These are phyloP conservation scores for Drosophila fulvimacula DNA, from an alignment of 2,888 invertebrate species.

Conservation along the genomic window DNA sequence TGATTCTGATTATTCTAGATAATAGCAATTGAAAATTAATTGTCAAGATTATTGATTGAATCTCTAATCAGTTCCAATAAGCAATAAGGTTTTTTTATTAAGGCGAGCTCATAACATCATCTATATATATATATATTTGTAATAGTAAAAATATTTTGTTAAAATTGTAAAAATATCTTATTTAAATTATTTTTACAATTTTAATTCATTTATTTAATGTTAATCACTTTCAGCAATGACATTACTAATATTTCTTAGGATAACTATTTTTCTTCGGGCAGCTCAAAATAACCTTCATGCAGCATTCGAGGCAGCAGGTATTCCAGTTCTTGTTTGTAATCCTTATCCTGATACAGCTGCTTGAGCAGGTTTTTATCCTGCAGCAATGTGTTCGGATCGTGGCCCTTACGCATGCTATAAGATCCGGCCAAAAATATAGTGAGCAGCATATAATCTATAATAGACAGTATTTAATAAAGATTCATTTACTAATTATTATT, in stretches of 20 bases:
- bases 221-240: not conserved
- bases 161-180: no score
- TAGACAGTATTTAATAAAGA: not conserved
- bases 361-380: conserved; percentile 2
- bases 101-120: no score
- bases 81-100: no score
- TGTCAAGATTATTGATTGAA: not conserved
- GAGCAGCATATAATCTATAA: conserved; percentile 34
- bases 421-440: conserved; percentile 35
- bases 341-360: conserved; percentile 6
- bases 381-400: conserved; percentile 17
- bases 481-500: no score
- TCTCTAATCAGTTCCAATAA: not conserved
- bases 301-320: conserved; percentile 53
- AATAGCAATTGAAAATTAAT: not conserved
- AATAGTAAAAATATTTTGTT: no score
- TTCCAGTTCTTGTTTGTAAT: conserved; percentile 30
- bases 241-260: not conserved
- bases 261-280: conserved; percentile 5
- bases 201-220: no score
- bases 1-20: not conserved
- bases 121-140: no score
- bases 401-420: conserved; percentile 10
- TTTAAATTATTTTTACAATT: not conserved
- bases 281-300: conserved; percentile 63